A percentile compares a stretch with the other conserved stretches of the same genome.
These are phyloP conservation scores for Hemibagrus wyckioides DNA, from an alignment of 2,113 vertebrate genomes.

Conservation along the genomic window DNA sequence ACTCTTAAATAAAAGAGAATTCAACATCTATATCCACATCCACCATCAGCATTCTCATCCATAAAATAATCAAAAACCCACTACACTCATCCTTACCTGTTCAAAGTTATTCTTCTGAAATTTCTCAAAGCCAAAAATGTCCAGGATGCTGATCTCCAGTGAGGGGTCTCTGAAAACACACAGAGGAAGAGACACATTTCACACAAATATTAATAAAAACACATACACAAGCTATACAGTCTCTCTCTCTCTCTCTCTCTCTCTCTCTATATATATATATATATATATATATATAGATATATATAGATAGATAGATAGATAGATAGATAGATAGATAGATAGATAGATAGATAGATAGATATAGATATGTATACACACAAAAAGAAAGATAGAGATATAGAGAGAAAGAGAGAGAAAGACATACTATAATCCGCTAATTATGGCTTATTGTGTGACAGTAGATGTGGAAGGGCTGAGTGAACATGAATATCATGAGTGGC, in stretches of 20 bases:
- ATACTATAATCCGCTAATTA: too few species aligned
- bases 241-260: too few species aligned
- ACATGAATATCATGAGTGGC: not conserved
- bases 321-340: not conserved
- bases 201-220: not conserved
- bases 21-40: not conserved
- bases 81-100: slow-evolving; percentile 74
- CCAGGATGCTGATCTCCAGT: slow-evolving; percentile 86
- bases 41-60: not conserved
- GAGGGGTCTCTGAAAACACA: slow-evolving; percentile 73
- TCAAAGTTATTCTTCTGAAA: slow-evolving; percentile 90
- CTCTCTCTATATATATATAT: too few species aligned
- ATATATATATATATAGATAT: too few species aligned
- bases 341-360: not conserved
- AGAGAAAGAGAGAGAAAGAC: too few species aligned
- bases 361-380: too few species aligned
- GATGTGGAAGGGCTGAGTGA: not conserved
- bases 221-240: too few species aligned
- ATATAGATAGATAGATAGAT: too few species aligned
- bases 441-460: not conserved
- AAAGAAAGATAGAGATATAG: too few species aligned
- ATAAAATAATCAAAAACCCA: not conserved
- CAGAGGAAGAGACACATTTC: not conserved
- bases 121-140: slow-evolving; percentile 94
- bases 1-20: not conserved